Conservation (phyloP, 2,888 invertebrate genomes). For the Beris chalybata region DNA sequence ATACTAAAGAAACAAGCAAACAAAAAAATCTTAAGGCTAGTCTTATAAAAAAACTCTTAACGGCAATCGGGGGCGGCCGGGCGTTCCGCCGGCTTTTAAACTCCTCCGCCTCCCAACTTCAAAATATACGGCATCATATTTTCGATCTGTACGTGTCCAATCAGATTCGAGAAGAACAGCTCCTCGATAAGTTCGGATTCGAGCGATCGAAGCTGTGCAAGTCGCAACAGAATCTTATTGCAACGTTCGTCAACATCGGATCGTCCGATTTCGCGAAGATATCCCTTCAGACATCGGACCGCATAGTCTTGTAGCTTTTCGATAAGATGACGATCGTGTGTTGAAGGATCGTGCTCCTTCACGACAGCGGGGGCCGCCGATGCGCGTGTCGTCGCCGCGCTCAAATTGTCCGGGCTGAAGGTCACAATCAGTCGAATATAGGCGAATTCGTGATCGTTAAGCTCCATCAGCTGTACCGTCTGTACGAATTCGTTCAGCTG, state of each 20-base stretch:
- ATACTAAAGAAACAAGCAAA: too few species aligned
- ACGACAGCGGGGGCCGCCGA: too few species aligned
- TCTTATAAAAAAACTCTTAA: too few species aligned
- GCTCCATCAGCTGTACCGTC: slow-evolving; percentile 71
- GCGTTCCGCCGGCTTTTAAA: not conserved
- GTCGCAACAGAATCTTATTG: slow-evolving; percentile 59
- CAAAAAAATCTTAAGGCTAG: too few species aligned
- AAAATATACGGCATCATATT: slow-evolving; percentile 93
- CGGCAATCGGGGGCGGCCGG: not conserved
- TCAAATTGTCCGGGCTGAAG: slow-evolving; percentile 72
- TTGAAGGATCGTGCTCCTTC: too few species aligned
- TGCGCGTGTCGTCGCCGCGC: too few species aligned
- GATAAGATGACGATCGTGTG: slow-evolving; percentile 57
- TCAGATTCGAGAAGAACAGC: slow-evolving; percentile 87
- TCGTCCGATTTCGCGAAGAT: slow-evolving; percentile 46
- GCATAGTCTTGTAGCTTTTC: slow-evolving; percentile 66
- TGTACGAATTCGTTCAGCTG: slow-evolving; percentile 82
- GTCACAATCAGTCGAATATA: slow-evolving; percentile 82
- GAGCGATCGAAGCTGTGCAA: slow-evolving; percentile 73
- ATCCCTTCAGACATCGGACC: slow-evolving; percentile 61
- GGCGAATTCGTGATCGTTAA: slow-evolving; percentile 84
- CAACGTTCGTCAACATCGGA: slow-evolving; percentile 59
- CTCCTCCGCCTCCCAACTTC: slow-evolving; percentile 53
- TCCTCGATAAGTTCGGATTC: slow-evolving; percentile 82
- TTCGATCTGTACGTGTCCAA: slow-evolving; percentile 93